phyloP scores from a whole-genome alignment of 2,888 invertebrate genomes.

The Athalia circularis region DNA sequence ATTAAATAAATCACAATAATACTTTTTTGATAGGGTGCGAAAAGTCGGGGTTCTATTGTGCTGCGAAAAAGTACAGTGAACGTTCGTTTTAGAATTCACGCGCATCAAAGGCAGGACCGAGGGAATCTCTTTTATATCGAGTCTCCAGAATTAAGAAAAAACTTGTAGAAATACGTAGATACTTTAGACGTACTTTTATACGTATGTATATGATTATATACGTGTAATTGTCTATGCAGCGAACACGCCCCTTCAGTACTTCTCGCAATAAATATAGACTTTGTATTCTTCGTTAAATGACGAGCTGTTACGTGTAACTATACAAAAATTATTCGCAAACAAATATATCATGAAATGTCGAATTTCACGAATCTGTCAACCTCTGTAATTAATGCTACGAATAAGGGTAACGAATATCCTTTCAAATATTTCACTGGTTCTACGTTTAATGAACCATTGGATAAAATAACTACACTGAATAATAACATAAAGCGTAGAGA shows the following conservation, averaged over 20 bases:
- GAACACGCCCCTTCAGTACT: slow-evolving; percentile 42
- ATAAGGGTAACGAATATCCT: neutral
- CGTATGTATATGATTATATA: slow-evolving; percentile 3
- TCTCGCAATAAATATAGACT: slow-evolving; percentile 41
- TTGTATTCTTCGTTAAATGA: slow-evolving; percentile 24
- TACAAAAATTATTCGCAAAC: neutral
- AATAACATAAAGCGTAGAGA: neutral
- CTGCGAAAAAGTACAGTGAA: neutral
- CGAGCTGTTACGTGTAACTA: slow-evolving; percentile 15
- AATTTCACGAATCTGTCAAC: neutral
- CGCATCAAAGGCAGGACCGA: neutral
- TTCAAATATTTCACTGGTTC: slow-evolving; percentile 12
- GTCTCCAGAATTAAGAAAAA: too few species aligned
- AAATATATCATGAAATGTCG: slow-evolving; percentile 32
- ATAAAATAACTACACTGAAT: neutral
- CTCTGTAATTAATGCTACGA: neutral
- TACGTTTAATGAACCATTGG: neutral
- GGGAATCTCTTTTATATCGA: neutral
- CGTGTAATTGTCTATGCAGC: slow-evolving; percentile 31
- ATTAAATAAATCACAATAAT: slow-evolving; percentile 25
- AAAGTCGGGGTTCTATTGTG: neutral
- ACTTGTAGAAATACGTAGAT: too few species aligned
- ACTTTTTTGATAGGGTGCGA: neutral
- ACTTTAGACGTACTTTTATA: too few species aligned
- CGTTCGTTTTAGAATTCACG: neutral